A percentile compares a stretch with the other conserved stretches of the same genome.
phyloP scores from a whole-genome alignment of 2,797 vertebrate genomes.

The Falco berigora region DNA sequence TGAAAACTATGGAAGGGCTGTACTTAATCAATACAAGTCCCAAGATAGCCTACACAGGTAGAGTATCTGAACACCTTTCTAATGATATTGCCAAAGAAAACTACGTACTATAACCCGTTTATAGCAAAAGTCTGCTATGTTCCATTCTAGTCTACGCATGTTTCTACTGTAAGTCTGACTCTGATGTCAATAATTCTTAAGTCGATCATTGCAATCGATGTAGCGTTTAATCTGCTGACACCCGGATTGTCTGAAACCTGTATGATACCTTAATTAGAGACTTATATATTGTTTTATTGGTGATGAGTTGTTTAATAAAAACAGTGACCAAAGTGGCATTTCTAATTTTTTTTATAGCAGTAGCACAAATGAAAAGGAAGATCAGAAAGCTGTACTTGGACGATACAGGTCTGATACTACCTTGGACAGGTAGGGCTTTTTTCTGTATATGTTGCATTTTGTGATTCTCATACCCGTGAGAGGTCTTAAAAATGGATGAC shows the following conservation, averaged over 20 bases:
- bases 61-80: not conserved
- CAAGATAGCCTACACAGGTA: slow-evolving; percentile 77
- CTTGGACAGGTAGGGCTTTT: slow-evolving; percentile 72
- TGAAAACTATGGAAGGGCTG: slow-evolving; percentile 82
- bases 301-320: not conserved
- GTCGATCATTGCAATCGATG: not conserved
- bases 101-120: not conserved
- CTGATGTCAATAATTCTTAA: not conserved
- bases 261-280: not conserved
- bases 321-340: not conserved
- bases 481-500: not conserved
- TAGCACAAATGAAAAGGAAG: slow-evolving; percentile 54
- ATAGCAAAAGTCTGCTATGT: not conserved
- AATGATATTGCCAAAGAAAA: not conserved
- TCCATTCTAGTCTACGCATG: not conserved
- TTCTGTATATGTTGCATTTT: not conserved
- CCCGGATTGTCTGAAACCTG: not conserved
- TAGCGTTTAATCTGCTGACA: not conserved
- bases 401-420: slow-evolving; percentile 74
- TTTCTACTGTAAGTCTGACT: not conserved
- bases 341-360: slow-evolving; percentile 22
- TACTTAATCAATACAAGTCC: slow-evolving; percentile 76
- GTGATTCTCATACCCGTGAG: not conserved
- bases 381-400: slow-evolving; percentile 66
- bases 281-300: not conserved